Percentiles rank a stretch among this genome's conserved stretches.
phyloP scores from a whole-genome alignment of 2,888 invertebrate species.

The Philereme transversata region DNA sequence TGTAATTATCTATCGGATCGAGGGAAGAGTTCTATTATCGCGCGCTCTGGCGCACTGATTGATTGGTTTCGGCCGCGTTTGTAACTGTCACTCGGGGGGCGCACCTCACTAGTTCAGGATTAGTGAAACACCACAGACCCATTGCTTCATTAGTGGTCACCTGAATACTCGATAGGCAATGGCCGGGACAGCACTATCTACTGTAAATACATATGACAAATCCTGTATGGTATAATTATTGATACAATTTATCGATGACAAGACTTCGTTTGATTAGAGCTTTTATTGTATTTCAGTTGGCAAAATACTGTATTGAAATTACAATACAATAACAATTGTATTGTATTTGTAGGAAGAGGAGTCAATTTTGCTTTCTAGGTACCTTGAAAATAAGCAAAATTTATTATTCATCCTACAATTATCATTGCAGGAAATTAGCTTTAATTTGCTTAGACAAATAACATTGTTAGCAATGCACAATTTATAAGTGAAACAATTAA shows the following conservation, averaged over 20 bases:
- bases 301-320: no score
- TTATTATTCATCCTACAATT: no score
- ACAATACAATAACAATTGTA: no score
- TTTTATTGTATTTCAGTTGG: no score
- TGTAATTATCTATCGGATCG: constrained; percentile 80
- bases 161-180: constrained; percentile 33
- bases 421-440: background rate
- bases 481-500: no score
- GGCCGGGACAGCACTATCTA: constrained; percentile 14
- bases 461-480: background rate
- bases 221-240: constrained; percentile 5
- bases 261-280: constrained; percentile 24
- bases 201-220: constrained; percentile 3
- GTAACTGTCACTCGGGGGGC: constrained; percentile 70
- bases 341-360: no score
- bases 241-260: constrained; percentile 28
- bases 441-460: constrained; percentile 47
- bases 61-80: constrained; percentile 74
- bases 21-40: constrained; percentile 80
- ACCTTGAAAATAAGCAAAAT: no score
- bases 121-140: constrained; percentile 59
- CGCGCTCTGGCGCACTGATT: constrained; percentile 73
- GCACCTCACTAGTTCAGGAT: constrained; percentile 65
- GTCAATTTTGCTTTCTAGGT: no score
- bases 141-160: constrained; percentile 46